Base-by-base conservation (phyloP, 2,113 vertebrate genomes). In the Dipodomys ordii region DNA sequence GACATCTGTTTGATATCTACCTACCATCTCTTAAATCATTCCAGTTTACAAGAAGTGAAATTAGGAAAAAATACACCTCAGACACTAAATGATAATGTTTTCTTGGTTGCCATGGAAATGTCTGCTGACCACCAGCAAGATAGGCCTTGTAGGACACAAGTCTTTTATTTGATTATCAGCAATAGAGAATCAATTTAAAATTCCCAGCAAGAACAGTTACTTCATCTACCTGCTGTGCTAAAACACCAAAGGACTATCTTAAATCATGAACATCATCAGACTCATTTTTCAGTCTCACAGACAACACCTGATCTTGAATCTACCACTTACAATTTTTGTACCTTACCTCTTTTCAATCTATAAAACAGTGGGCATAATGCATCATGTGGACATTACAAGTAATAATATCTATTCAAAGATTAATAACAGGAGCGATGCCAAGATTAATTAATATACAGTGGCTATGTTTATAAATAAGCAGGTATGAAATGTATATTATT, bases 151-250 rank as follows among this genome's bases (percentile, higher is more conserved):
- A 7, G 44, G 57, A 46, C 57, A 65, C 0, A 65, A 3, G 39
- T 64, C 32, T 72, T 77, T 25, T 46, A 81, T 90, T 91, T 89
- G 57, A 78, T 95, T 83, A 79, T 89, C 32, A 89, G 68, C 53
- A 35, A 64, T 39, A 76, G 88, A 95, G 72, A 92, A 87, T 69
- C 62, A 91, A 67, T 90, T 91, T 87, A 83, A 73, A 89, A 91
- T 95, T 88, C 30, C 68, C 73, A 80, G 23, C 4, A 28, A 19
- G 25, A 18, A 64, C 32, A 53, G 69, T 87, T 27, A 60, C 64
- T 89, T 88, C 68, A 35, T 86, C 68, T 10, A 65, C 30, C 64
- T 44, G 30, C 72, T 57, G 39, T 53, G 30, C 20, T 84, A 73
- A 94, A 72, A 78, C 39, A 28, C n/a, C 69, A 65, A 84, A 91